These are phyloP conservation scores for Phymatocera aterrima DNA, from an alignment of 2,888 invertebrate species.

Conservation along the genomic window DNA sequence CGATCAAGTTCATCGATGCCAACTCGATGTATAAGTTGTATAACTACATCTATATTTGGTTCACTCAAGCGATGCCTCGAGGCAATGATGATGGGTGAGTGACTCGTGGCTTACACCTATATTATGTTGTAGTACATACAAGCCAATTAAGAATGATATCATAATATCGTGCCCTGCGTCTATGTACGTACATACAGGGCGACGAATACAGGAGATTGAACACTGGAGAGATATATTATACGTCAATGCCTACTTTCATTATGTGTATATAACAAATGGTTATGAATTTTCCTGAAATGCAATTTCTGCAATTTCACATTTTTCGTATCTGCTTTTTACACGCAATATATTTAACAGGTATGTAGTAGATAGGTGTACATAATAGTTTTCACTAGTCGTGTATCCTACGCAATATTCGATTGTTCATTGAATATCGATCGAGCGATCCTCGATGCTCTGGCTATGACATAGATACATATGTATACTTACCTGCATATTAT, in stretches of 20 bases:
- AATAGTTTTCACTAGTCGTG: neutral
- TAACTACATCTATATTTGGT: neutral
- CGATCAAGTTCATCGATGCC: neutral
- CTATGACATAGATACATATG: too few relatives aligned
- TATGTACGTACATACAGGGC: too few relatives aligned
- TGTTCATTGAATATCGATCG: neutral
- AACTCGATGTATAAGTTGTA: too few relatives aligned
- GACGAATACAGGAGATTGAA: neutral
- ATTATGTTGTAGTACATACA: neutral
- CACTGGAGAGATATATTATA: neutral
- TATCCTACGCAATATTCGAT: neutral
- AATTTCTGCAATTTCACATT: neutral
- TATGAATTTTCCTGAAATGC: neutral
- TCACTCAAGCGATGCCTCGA: neutral
- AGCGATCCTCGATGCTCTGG: slow-evolving; percentile 1
- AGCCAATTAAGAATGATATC: neutral
- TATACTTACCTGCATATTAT: too few relatives aligned
- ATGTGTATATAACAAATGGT: too few relatives aligned
- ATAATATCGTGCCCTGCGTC: too few relatives aligned
- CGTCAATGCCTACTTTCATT: slow-evolving; percentile 10
- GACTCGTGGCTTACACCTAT: neutral
- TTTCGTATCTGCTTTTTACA: neutral
- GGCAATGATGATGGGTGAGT: slow-evolving; percentile 20
- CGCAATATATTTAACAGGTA: too few relatives aligned
- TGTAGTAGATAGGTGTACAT: too few relatives aligned